Evolutionary conservation across 2,797 vertebrate genomes (phyloP), one percentile per base, ranked within the genome.

Genomic region (Sebastes umbrosus): DNA sequence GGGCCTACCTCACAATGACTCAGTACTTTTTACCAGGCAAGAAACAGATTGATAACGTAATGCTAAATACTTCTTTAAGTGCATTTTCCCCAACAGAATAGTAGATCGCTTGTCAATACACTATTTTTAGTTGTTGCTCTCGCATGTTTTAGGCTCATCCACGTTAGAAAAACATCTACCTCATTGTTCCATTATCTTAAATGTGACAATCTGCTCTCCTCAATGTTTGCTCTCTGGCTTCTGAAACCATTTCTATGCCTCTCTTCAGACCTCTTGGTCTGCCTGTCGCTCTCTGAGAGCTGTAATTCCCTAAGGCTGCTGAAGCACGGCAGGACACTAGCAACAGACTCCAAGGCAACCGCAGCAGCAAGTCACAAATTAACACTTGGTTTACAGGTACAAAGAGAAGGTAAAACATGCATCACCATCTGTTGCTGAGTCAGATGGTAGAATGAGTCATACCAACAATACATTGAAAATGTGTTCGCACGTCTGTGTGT

Each of bases 271-370:
- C 64, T 84, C 39, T 80, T 39, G 54, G 72, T 69, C 46, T 55
- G 77, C 34, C 55, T 68, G 75, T 87, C 67, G 70, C 75, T 88
- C 72, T 83, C 64, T 83, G 79, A 55, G 72, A 87, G 73, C 5
- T 39, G 79, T 86, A 58, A 77, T 77, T 88, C 90, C 93, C 89
- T 29, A 34, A 80, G 87, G 93, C 85, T 62, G 69, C 83, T 43
- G 69, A 81, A 82, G 73, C 91, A 79, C 90, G 84, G 84, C 83
- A 66, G 83, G 88, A 83, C 63, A 82, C 64, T 91, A 83, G 90
- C 93, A 94, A 94, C 93, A 52, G 92, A 91, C 84, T 90, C 96
- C 94, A 93, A 70, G 92, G 94, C 92, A 95, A 95, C 94, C 73
- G 85, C 83, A 85, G 87, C 85, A 88, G 82, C 73, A 79, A 75